Evolutionary conservation across 2,113 vertebrate genomes (phyloP).

Genomic region (Hippocampus abdominalis): DNA sequence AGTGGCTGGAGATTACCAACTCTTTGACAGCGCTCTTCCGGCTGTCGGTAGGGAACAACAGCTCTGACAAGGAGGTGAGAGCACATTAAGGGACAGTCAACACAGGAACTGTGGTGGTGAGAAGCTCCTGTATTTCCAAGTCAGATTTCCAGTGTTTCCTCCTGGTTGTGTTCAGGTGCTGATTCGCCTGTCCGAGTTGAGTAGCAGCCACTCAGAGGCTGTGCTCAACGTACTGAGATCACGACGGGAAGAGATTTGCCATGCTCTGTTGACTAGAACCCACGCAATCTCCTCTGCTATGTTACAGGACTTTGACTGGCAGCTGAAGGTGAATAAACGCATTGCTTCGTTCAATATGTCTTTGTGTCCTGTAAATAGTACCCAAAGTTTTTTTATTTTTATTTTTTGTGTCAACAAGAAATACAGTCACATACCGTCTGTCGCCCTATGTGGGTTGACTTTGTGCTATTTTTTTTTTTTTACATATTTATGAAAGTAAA

Average conservation of each 20-base stretch:
- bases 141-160: neutral
- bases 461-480: too few species aligned
- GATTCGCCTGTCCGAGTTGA: constrained; percentile 71
- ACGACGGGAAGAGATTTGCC: constrained; percentile 81
- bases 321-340: constrained; percentile 81
- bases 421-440: too few species aligned
- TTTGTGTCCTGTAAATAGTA: too few species aligned
- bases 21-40: constrained; percentile 70
- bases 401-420: too few species aligned
- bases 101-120: neutral
- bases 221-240: constrained; percentile 78
- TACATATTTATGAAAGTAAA: too few species aligned
- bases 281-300: constrained; percentile 80
- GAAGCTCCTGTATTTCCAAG: neutral
- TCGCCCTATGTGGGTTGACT: too few species aligned
- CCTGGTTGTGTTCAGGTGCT: constrained; percentile 65
- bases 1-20: constrained; percentile 80
- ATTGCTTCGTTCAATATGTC: neutral
- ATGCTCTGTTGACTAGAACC: constrained; percentile 77
- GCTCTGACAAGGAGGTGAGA: constrained; percentile 80
- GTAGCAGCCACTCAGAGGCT: constrained; percentile 65
- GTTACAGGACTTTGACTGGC: constrained; percentile 95
- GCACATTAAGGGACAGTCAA: neutral
- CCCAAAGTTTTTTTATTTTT: too few species aligned
- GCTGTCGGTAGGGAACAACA: constrained; percentile 71